A percentile compares a stretch with the other conserved stretches of the same genome.
Conservation (phyloP, 2,797 vertebrate genomes). For the Dipus sagitta region DNA sequence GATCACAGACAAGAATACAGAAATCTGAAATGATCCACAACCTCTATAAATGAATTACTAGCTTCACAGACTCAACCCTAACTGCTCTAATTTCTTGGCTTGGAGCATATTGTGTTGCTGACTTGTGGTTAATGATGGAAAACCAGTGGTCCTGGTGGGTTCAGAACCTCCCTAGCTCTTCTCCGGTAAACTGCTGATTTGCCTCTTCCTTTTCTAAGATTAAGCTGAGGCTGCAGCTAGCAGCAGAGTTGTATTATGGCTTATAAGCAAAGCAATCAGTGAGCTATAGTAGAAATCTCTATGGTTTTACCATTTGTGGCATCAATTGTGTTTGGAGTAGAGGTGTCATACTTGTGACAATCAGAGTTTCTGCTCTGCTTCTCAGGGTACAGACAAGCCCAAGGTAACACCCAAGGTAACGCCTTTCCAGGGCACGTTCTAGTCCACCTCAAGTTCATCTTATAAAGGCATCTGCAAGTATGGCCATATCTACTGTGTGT, state of each 20-base stretch:
- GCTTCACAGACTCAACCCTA: background rate
- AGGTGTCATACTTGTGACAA: background rate
- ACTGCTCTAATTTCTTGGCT: background rate
- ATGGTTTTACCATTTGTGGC: constrained; percentile 54
- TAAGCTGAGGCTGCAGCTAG: background rate
- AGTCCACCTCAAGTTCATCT: background rate
- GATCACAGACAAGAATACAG: background rate
- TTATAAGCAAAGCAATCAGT: background rate
- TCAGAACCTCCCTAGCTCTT: constrained; percentile 8
- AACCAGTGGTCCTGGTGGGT: background rate
- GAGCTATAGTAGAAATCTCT: constrained; percentile 43
- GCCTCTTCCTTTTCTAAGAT: constrained; percentile 11
- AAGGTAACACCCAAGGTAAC: background rate
- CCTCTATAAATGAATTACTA: background rate
- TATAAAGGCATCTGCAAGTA: constrained; percentile 55
- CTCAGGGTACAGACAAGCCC: background rate
- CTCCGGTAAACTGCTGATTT: background rate
- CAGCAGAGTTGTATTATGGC: background rate
- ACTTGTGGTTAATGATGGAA: background rate
- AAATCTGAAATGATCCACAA: background rate
- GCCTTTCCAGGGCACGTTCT: background rate
- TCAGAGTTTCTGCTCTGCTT: constrained; percentile 20
- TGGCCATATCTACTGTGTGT: background rate
- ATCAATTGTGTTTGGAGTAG: constrained; percentile 40
- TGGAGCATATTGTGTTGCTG: background rate